Evolutionary conservation across 2,113 vertebrate genomes (phyloP), one percentile per base, ranked within the genome.

Genomic region (Recurvirostra avosetta): DNA sequence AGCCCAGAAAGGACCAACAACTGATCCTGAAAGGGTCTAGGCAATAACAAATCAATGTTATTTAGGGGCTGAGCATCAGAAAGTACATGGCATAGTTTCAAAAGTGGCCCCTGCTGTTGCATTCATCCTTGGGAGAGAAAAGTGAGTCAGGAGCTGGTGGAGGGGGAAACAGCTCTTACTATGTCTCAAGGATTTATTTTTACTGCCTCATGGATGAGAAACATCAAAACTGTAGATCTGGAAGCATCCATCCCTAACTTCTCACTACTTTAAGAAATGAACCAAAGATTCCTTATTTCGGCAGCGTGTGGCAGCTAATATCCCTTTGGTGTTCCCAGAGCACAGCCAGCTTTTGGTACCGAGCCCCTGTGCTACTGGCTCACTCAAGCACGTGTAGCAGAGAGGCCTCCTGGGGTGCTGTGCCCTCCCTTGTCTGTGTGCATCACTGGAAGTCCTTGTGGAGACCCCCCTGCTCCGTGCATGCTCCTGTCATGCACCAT

Each of bases 401-500:
- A 70, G 23, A 61, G 34, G 13, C 21, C 20, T 56, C 29, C 29
- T 1, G 1, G 26, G 34, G 18, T 58, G 6, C 30, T 30, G 11
- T 45, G 43, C 11, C 18, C 29, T 68, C 21, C 56, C 38, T 47
- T 55, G n/a, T 27, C 50, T 45, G 17, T 21, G 15, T 41, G 34
- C 2, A 0, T 59, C 50, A 11, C 52, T 55, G 40, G 19, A 55
- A n/a, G 29, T n/a, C 52, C 27, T 29, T 18, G 2, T 15, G 27
- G 40, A 61, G 25, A n/a, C 12, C 3, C 5, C 3, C 11, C 41
- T 53, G 45, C 71, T 65, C 63, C 0, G 0, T 6, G 7, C 13
- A 11, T 7, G 15, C 52, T 70, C 25, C 17, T 19, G 49, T n/a
- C 36, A 15, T 30, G 41, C 47, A 30, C 36, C 2, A 0, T 40